Evolutionary conservation across 2,888 invertebrate species (phyloP).

Genomic region (Phengaris alcon): DNA sequence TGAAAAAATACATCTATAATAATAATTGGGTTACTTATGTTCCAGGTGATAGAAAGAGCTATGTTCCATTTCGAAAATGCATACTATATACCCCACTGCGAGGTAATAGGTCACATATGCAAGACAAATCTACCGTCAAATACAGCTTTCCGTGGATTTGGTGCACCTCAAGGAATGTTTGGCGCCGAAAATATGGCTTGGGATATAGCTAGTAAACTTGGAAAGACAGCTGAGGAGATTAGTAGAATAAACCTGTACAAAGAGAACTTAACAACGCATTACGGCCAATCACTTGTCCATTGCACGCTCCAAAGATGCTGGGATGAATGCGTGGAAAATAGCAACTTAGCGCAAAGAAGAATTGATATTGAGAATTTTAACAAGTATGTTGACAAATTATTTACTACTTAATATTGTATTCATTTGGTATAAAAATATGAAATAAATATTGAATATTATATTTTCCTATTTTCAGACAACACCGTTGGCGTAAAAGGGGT

Average conservation of each 20-base stretch:
- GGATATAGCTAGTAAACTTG: conserved; percentile 85
- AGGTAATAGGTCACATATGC: conserved; percentile 86
- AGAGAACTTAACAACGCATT: conserved; percentile 88
- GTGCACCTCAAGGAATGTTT: conserved; percentile 95
- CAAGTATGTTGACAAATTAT: conserved; percentile 65
- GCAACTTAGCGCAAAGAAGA: conserved; percentile 81
- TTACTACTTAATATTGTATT: neutral
- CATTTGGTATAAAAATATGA: neutral
- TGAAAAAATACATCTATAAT: no score
- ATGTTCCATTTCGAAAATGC: conserved; percentile 91
- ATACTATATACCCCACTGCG: conserved; percentile 87
- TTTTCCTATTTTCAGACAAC: conserved; percentile 72
- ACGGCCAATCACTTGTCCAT: conserved; percentile 84
- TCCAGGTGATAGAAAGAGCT: conserved; percentile 88
- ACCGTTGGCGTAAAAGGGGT: conserved; percentile 93
- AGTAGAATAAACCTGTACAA: conserved; percentile 87
- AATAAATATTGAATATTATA: neutral
- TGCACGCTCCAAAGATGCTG: conserved; percentile 89
- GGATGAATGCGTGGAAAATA: conserved; percentile 85
- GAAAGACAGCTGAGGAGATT: conserved; percentile 82
- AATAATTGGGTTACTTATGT: neutral
- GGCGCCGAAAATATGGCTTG: conserved; percentile 88
- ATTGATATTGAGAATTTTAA: conserved; percentile 84
- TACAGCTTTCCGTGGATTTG: conserved; percentile 96
- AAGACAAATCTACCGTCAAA: conserved; percentile 94